Evolutionary conservation across 1,140 invertebrate species (phyloP), one percentile per base, ranked within the genome.

Genomic region (Druon quercuslanigerum): DNA sequence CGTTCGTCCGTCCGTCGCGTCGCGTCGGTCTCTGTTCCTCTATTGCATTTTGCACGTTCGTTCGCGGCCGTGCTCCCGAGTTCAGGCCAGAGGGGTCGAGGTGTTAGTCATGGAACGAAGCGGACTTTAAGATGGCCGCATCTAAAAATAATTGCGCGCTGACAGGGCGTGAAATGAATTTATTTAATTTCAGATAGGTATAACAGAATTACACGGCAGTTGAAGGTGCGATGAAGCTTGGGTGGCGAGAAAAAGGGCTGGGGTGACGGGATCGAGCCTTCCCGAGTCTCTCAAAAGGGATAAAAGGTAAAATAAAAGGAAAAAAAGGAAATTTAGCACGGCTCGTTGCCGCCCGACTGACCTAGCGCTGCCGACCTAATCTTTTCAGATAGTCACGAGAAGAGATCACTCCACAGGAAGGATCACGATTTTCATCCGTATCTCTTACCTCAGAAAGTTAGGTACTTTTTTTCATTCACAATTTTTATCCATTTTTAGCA

Each of bases 151-250:
- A 91, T 91, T 91, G 89, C 89, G 87, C 89, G 90, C 89, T 91
- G 91, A 92, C 91, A 91, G 90, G 90, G 86, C 90, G 90, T 92
- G 90, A 92, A 92, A 91, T 91, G 89, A 92, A 91, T 92, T 92
- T 92, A 92, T 91, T 92, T 90, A 90, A 92, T 92, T 92, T 89
- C 87, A 88, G 87, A 88, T 90, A 87, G 88, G 86, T 90, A 87
- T 89, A 90, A 91, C 88, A 88, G 88, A 91, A 91, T 91, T 91
- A 90, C 87, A 91, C 90, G 90, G 89, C 87, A 90, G 87, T 91
- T 91, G 89, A 83, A 87, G 84, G 83, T 87, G 86, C 89, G 86
- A 90, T 88, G 87, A 90, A 89, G 86, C 82, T 75, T 86, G 85
- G 85, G 84, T 85, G 84, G 86, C 85, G 78, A 78, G 83, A 71